Percentiles rank a stretch among this genome's conserved stretches.
Conservation (phyloP, 2,113 vertebrate species). For the Seriola aureovittata region DNA sequence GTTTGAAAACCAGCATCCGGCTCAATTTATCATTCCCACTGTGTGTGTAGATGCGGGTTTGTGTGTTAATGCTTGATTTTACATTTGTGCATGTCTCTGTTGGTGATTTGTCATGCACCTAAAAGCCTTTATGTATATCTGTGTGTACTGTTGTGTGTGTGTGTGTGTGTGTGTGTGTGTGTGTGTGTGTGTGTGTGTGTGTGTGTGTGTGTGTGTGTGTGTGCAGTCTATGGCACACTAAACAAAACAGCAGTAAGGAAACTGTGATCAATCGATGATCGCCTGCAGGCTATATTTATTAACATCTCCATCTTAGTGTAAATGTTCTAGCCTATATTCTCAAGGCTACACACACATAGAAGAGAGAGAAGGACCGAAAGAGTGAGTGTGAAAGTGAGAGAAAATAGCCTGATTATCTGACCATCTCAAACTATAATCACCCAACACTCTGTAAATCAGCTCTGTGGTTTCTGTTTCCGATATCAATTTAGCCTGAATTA, state of each 20-base stretch:
- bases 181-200: conserved; percentile 19
- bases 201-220: conserved; percentile 34
- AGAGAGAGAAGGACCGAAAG: background rate
- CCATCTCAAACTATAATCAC: conserved; percentile 51
- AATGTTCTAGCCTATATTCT: conserved; percentile 26
- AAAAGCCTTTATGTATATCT: conserved; percentile 27
- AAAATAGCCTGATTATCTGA: conserved; percentile 54
- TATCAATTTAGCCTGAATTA: conserved; percentile 30
- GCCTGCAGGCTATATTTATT: conserved; percentile 53
- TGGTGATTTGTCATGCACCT: conserved; percentile 52
- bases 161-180: background rate
- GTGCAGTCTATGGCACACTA: conserved; percentile 12
- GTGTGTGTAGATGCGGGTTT: conserved; percentile 47
- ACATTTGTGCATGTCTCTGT: conserved; percentile 49
- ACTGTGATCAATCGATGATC: conserved; percentile 63
- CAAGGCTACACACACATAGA: background rate
- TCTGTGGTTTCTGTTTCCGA: conserved; percentile 19
- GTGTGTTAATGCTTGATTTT: conserved; percentile 62
- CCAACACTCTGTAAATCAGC: conserved; percentile 50
- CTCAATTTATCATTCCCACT: conserved; percentile 44
- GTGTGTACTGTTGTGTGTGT: background rate
- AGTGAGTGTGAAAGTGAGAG: conserved; percentile 13
- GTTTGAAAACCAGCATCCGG: conserved; percentile 50
- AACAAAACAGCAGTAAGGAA: conserved; percentile 37
- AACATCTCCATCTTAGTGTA: conserved; percentile 57